phyloP scores from a whole-genome alignment of 2,888 invertebrate genomes.

The Cryptocheilus praepositus region DNA sequence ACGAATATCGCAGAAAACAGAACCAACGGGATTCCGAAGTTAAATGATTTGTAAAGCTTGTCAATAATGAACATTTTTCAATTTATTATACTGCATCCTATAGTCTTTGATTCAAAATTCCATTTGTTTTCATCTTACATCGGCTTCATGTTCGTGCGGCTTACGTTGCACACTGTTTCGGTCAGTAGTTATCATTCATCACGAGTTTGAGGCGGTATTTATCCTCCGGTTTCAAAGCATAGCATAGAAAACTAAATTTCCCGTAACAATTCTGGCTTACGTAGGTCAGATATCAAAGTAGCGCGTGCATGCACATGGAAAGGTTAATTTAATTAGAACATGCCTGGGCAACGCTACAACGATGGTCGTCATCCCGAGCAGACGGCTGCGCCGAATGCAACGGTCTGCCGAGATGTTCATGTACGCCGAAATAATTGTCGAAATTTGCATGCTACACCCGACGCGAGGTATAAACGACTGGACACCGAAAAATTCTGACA shows the following conservation, averaged over 20 bases:
- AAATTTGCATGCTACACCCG: constrained; percentile 22
- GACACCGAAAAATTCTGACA: too few relatives aligned
- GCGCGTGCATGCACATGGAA: constrained; percentile 26
- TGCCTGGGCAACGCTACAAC: constrained; percentile 13
- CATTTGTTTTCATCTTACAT: too few relatives aligned
- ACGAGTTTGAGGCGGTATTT: too few relatives aligned
- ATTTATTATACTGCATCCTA: too few relatives aligned
- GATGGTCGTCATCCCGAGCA: constrained; percentile 21
- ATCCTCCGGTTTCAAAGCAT: not conserved
- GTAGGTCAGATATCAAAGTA: constrained; percentile 31
- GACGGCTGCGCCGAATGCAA: constrained; percentile 31
- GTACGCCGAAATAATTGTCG: constrained; percentile 21
- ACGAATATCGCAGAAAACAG: too few relatives aligned
- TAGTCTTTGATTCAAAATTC: too few relatives aligned
- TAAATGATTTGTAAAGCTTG: too few relatives aligned
- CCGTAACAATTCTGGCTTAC: constrained; percentile 16
- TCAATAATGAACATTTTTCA: too few relatives aligned
- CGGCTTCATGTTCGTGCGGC: too few relatives aligned
- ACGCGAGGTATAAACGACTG: not conserved
- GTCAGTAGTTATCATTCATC: too few relatives aligned
- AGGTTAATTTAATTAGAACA: constrained; percentile 46
- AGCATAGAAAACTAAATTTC: constrained; percentile 15
- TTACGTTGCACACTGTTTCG: too few relatives aligned
- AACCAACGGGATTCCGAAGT: too few relatives aligned
- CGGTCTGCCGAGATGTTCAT: constrained; percentile 31